Percentiles rank a stretch among this genome's conserved stretches.
phyloP scores from a whole-genome alignment of 2,113 vertebrate genomes.

The Eclectus roratus region DNA sequence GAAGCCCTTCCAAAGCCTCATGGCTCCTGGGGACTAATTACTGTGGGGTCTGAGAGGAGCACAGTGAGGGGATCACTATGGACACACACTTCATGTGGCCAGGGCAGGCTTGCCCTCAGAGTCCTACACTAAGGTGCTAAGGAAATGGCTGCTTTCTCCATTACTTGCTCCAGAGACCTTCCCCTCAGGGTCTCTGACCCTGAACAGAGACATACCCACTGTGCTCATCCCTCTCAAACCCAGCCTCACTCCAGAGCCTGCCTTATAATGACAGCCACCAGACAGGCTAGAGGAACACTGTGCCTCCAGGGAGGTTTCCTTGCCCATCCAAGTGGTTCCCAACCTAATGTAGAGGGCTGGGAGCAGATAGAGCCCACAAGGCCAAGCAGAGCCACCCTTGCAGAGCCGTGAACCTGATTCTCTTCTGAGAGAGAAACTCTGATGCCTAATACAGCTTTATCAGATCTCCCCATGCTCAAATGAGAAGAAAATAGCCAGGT shows the following conservation, averaged over 20 bases:
- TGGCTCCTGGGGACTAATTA: rapidly evolving
- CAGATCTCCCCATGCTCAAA: not conserved
- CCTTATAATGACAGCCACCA: not conserved
- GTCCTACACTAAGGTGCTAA: not conserved
- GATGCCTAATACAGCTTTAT: not conserved
- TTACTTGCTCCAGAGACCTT: not conserved
- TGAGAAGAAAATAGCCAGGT: not conserved
- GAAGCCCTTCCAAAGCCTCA: not conserved
- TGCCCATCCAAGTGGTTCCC: rapidly evolving
- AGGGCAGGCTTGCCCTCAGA: rapidly evolving
- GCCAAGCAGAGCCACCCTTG: not conserved
- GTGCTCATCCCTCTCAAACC: rapidly evolving
- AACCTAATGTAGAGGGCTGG: not conserved
- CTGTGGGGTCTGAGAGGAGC: rapidly evolving
- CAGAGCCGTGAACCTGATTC: not conserved
- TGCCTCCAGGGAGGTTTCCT: not conserved
- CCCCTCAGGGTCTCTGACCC: not conserved
- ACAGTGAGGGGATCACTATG: not conserved
- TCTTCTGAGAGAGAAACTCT: not conserved
- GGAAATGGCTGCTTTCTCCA: not conserved
- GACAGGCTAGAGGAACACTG: not conserved
- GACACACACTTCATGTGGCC: rapidly evolving
- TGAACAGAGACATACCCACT: not conserved
- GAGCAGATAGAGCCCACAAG: not conserved
- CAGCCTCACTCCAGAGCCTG: not conserved